A percentile compares a stretch with the other conserved stretches of the same genome.
These are phyloP conservation scores for Hippocampus mohnikei DNA, from an alignment of 2,113 vertebrate species.

Conservation along the genomic window DNA sequence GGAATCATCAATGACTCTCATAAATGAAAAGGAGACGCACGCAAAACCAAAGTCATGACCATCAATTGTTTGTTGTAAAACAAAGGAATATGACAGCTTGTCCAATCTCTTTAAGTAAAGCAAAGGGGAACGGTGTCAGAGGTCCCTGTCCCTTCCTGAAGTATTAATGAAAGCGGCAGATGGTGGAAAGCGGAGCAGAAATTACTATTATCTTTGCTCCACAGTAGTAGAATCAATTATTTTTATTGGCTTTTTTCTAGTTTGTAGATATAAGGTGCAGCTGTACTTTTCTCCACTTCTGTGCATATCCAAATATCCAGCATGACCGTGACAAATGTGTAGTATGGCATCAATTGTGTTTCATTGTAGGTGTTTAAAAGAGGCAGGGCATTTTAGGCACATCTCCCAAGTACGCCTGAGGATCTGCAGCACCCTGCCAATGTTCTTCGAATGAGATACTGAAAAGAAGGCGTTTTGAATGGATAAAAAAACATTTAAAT, in stretches of 20 bases:
- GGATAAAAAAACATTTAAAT: neutral
- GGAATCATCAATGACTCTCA: neutral
- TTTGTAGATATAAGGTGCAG: neutral
- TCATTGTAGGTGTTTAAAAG: neutral
- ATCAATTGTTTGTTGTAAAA: slow-evolving; percentile 29
- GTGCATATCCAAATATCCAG: neutral
- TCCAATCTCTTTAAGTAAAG: slow-evolving; percentile 9
- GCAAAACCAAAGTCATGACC: slow-evolving; percentile 19
- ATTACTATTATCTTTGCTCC: slow-evolving; percentile 20
- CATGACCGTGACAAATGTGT: neutral
- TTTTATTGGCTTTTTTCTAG: neutral
- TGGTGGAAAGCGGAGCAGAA: slow-evolving; percentile 18
- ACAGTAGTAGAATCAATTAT: slow-evolving; percentile 7
- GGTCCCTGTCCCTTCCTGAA: slow-evolving; percentile 36
- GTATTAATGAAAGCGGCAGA: slow-evolving; percentile 45
- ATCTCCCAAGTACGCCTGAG: neutral
- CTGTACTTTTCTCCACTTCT: neutral
- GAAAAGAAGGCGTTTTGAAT: neutral
- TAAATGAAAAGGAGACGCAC: slow-evolving; percentile 19
- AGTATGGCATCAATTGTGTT: neutral
- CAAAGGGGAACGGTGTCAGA: slow-evolving; percentile 27
- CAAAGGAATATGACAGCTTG: neutral
- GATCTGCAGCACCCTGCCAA: neutral
- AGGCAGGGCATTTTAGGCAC: neutral
- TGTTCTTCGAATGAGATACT: neutral